Evolutionary conservation across 2,113 vertebrate genomes (phyloP).

Genomic region (Actenoides lindsayi): DNA sequence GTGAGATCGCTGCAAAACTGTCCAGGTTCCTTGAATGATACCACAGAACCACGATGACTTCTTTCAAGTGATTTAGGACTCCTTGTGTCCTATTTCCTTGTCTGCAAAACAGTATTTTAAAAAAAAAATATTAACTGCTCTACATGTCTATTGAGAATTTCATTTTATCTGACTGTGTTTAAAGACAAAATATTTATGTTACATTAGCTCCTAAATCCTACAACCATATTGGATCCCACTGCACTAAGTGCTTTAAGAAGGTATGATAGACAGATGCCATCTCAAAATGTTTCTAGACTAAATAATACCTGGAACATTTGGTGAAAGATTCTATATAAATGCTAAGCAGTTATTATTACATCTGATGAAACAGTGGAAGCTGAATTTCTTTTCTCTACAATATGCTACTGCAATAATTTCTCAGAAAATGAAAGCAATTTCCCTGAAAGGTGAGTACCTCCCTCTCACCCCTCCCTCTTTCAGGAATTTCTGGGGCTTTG

Average conservation of each 20-base stretch:
- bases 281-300: neutral
- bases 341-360: neutral
- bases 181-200: neutral
- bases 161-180: neutral
- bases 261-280: rapidly evolving
- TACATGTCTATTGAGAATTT: neutral
- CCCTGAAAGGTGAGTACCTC: neutral
- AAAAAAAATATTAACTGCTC: neutral
- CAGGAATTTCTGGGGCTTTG: neutral
- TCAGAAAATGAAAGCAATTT: neutral
- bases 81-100: neutral
- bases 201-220: neutral
- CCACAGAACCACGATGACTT: neutral
- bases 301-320: neutral
- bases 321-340: neutral
- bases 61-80: neutral
- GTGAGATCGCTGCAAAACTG: neutral
- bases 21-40: neutral
- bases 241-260: neutral
- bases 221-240: neutral
- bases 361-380: neutral
- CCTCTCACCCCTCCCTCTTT: neutral
- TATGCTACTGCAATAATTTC: neutral
- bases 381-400: neutral
- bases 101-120: neutral